A percentile compares a stretch with the other conserved stretches of the same genome.
These are phyloP conservation scores for Polypedilum pembai DNA, from an alignment of 1,140 invertebrate genomes.

Conservation along the genomic window DNA sequence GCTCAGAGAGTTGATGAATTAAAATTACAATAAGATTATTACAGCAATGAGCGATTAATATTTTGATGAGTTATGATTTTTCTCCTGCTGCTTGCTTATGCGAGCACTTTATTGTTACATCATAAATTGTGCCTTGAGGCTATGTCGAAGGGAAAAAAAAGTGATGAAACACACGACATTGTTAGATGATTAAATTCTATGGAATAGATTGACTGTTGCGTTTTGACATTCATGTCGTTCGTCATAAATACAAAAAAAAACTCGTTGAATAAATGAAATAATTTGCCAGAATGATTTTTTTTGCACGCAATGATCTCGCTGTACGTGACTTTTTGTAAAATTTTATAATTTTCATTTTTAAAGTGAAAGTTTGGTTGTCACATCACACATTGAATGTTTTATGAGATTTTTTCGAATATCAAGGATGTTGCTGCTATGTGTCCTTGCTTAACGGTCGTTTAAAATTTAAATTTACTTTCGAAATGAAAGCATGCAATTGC, in stretches of 20 bases:
- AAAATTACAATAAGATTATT: conserved; percentile 24
- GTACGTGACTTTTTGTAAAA: not conserved
- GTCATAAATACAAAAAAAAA: too few relatives aligned
- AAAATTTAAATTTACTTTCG: not conserved
- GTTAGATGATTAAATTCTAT: not conserved
- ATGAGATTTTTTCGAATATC: not conserved
- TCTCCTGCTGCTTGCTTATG: not conserved
- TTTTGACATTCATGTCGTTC: too few relatives aligned
- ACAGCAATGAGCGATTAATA: conserved; percentile 8
- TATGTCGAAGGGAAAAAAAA: not conserved
- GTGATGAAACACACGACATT: not conserved
- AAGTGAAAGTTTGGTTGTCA: not conserved
- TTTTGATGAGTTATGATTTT: conserved; percentile 24
- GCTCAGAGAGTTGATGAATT: not conserved
- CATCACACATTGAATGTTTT: not conserved
- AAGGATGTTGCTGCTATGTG: not conserved
- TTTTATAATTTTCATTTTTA: not conserved
- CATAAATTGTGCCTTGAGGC: conserved; percentile 21
- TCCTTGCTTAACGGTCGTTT: not conserved
- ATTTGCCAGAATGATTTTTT: not conserved
- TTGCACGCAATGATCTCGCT: not conserved
- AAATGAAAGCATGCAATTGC: not conserved
- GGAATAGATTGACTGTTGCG: too few relatives aligned
- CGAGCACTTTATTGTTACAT: not conserved
- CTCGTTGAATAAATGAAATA: not conserved